A percentile compares a stretch with the other conserved stretches of the same genome.
Evolutionary conservation across 2,888 invertebrate genomes (phyloP).

Genomic region (Scaptomyza flava): DNA sequence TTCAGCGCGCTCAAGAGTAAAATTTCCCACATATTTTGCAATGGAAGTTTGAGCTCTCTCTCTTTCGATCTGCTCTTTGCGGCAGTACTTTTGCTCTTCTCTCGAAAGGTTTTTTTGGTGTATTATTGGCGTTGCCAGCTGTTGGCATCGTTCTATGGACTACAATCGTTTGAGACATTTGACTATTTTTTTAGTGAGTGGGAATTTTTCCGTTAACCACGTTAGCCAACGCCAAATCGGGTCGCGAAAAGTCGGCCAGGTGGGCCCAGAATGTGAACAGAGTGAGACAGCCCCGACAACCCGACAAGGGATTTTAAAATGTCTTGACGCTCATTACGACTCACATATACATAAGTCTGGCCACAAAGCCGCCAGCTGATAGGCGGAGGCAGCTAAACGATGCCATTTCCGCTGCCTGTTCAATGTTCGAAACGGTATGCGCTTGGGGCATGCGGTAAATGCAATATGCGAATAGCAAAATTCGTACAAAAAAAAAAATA

Average conservation of each 20-base stretch:
- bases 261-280: slow-evolving; percentile 2
- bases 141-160: slow-evolving; percentile 56
- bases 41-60: slow-evolving; percentile 37
- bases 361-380: slow-evolving; percentile 49
- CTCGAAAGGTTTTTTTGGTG: neutral
- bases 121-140: slow-evolving; percentile 10
- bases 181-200: slow-evolving; percentile 51
- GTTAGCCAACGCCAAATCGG: slow-evolving; percentile 37
- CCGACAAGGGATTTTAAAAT: slow-evolving; percentile 47
- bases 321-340: slow-evolving; percentile 53
- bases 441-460: slow-evolving; percentile 30
- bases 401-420: slow-evolving; percentile 62
- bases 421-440: slow-evolving; percentile 54
- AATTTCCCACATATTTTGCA: slow-evolving; percentile 41
- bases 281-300: neutral
- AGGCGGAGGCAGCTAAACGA: slow-evolving; percentile 57
- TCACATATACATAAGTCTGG: slow-evolving; percentile 17
- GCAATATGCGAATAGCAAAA: slow-evolving; percentile 15
- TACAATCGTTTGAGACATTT: slow-evolving; percentile 59
- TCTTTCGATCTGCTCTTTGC: neutral
- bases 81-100: slow-evolving; percentile 58
- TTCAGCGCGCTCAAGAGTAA: slow-evolving; percentile 64
- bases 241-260: slow-evolving; percentile 20
- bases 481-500: slow-evolving; percentile 1
- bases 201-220: slow-evolving; percentile 31